phyloP scores from a whole-genome alignment of 2,888 invertebrate species.

The Machimus atricapillus region DNA sequence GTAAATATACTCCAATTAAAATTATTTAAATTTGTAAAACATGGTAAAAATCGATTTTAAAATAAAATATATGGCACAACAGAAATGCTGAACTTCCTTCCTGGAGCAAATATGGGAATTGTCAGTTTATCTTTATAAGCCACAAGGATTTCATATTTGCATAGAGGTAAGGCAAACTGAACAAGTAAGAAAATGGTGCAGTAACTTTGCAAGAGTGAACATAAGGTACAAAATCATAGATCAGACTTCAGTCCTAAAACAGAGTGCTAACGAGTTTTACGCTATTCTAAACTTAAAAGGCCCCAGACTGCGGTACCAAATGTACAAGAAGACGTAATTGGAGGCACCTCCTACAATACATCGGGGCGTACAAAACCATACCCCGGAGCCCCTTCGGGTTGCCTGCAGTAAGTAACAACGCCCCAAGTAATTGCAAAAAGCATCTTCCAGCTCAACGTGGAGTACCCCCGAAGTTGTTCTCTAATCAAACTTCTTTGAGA shows the following conservation, averaged over 20 bases:
- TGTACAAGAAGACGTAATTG: background rate
- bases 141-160: background rate
- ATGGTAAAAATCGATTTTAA: too few species aligned
- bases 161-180: background rate
- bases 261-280: background rate
- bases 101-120: background rate
- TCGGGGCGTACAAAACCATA: background rate
- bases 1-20: too few species aligned
- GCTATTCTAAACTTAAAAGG: background rate
- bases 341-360: background rate
- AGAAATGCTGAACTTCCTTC: too few species aligned
- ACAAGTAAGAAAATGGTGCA: background rate
- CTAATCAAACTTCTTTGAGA: background rate
- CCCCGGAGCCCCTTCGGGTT: background rate
- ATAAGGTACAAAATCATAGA: background rate
- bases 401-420: background rate
- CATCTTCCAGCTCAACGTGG: background rate
- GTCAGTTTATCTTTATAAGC: background rate
- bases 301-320: background rate
- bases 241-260: background rate
- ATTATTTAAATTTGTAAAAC: too few species aligned
- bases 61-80: too few species aligned
- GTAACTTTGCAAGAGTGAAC: background rate
- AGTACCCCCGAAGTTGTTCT: background rate
- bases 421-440: background rate